Percentiles rank a stretch among this genome's conserved stretches.
Evolutionary conservation across 2,113 vertebrate genomes (phyloP).

Genomic region (Microtus pennsylvanicus): DNA sequence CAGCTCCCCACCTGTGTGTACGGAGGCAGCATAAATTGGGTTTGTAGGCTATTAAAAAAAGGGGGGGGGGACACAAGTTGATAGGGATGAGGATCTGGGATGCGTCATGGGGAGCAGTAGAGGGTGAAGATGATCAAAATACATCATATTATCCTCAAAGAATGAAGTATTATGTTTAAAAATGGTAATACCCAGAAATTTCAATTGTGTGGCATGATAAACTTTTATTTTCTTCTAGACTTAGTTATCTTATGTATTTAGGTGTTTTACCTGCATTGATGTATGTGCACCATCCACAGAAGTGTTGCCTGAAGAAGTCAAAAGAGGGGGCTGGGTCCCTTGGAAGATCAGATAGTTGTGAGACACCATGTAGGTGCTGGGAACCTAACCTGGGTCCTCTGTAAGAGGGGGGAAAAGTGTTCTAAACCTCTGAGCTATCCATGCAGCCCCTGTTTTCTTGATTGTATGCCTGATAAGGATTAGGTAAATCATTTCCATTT

Average conservation of each 20-base stretch:
- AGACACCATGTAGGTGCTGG: too few relatives aligned
- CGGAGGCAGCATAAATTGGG: not conserved
- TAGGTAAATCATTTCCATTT: not conserved
- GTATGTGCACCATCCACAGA: too few relatives aligned
- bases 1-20: not conserved
- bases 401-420: rapidly evolving
- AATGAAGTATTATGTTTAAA: not conserved
- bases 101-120: not conserved
- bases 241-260: constrained; percentile 1
- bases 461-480: not conserved
- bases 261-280: not conserved
- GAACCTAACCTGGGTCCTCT: too few relatives aligned
- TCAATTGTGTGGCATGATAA: not conserved
- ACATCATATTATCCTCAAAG: not conserved
- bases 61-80: not conserved
- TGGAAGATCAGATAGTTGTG: too few relatives aligned
- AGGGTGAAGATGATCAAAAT: not conserved
- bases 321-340: too few relatives aligned
- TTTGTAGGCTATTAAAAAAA: not conserved
- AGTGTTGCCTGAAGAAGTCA: too few relatives aligned
- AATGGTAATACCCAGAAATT: not conserved
- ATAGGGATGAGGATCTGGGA: not conserved
- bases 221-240: not conserved
- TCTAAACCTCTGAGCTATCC: too few relatives aligned
- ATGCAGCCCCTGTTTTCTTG: not conserved